Evolutionary conservation across 2,888 invertebrate genomes (phyloP), one percentile per base, ranked within the genome.

Genomic region (Leucophenga maculata): DNA sequence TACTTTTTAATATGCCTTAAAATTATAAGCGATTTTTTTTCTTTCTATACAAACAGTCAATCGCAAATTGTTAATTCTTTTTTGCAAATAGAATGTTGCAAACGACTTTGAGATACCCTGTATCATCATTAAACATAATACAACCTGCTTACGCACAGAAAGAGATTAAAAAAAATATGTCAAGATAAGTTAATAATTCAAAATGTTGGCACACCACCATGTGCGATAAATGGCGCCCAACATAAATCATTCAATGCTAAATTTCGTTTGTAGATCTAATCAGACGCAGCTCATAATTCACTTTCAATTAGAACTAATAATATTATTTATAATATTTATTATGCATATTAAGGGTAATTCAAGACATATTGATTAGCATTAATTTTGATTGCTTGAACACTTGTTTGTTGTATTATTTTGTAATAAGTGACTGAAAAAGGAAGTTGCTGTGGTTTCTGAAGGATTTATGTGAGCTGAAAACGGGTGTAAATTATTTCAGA

Each of bases 271-370:
- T n/a, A 18, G 18, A 11, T 52, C 52, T 52, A 52, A 52, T 22
- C 55, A 55, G 11, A 26, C 26, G 54, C 6, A 18, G n/a, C 16
- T 60, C 60, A 16, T 60, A 60, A 39, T 18, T 60, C 60, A 60
- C 60, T 60, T 60, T 60, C 44, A 18, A n/a, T n/a, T n/a, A n/a
- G n/a, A 16, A 11, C 8, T 11, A 39, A 39, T 39, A 32, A 39
- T 39, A 39, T 60, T 60, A 39, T 39, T 39, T 39, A 18, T 18
- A 8, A 31, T 44, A 59, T 16, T 16, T 39, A 59, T 59, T 32
- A 54, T 55, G 11, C 9, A 55, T 16, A n/a, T 39, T 39, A 39
- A 9, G 18, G 31, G 18, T 26, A 39, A 39, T 60, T 20, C 39
- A 39, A 60, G 9, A 16, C 44, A 39, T 16, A 11, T 16, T 18